These are phyloP conservation scores for Gyrodactylus salaris DNA, from an alignment of 1,140 invertebrate genomes.

Conservation along the genomic window DNA sequence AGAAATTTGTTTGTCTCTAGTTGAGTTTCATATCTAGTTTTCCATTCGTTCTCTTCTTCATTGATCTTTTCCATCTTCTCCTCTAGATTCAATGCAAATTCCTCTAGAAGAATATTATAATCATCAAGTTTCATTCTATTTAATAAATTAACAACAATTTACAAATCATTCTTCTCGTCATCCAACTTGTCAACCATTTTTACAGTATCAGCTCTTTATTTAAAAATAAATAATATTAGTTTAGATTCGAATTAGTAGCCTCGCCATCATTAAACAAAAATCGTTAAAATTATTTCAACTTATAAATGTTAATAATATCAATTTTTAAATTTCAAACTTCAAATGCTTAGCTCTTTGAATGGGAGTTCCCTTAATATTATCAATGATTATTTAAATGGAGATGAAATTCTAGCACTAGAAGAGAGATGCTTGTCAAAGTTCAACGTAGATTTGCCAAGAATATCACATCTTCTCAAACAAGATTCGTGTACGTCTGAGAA, in stretches of 20 bases:
- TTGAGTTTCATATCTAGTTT: neutral
- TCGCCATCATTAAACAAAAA: no score
- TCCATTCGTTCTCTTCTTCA: neutral
- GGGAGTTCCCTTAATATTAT: no score
- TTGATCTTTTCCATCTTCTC: neutral
- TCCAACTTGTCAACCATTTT: neutral
- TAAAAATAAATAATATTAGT: no score
- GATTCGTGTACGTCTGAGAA: neutral
- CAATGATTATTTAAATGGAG: neutral
- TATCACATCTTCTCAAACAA: neutral
- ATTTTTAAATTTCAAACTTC: neutral
- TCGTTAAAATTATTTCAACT: no score
- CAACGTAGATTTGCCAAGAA: neutral
- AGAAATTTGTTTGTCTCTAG: neutral
- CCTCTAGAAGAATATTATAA: neutral
- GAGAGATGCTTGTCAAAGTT: neutral
- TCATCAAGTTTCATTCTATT: neutral
- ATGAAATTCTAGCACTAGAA: neutral
- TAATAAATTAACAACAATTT: no score
- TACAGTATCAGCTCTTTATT: neutral
- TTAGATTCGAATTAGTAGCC: no score
- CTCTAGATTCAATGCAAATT: neutral
- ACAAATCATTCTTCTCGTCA: neutral
- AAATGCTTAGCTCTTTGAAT: no score
- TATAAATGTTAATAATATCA: no score